phyloP scores from a whole-genome alignment of 2,113 vertebrate species.

The Cochlearius cochlearius region DNA sequence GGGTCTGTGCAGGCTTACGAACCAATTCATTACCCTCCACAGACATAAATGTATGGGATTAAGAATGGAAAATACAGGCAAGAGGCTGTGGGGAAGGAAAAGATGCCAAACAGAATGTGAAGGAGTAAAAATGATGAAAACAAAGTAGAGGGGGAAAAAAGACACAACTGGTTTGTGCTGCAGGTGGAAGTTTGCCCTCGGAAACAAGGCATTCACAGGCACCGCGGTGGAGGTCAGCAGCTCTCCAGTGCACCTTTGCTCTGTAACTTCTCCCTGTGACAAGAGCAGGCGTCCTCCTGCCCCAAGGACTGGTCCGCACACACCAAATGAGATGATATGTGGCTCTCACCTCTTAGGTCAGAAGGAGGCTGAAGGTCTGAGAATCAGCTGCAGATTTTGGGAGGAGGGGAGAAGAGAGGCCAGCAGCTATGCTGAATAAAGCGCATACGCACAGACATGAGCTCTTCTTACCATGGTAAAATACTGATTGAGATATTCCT shows the following conservation, averaged over 20 bases:
- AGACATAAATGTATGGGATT: background rate
- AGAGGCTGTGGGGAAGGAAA: background rate
- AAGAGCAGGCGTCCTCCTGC: fast-evolving
- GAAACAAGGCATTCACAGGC: background rate
- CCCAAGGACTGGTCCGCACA: background rate
- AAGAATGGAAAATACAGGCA: background rate
- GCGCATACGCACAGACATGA: background rate
- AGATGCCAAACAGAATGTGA: background rate
- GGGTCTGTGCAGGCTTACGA: background rate
- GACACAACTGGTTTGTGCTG: background rate
- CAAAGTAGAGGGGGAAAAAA: background rate
- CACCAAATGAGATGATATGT: background rate
- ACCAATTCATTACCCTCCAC: background rate
- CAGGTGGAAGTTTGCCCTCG: background rate
- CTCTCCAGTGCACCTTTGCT: background rate
- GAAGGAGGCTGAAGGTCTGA: background rate
- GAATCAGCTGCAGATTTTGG: background rate
- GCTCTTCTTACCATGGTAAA: background rate
- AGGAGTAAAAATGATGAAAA: background rate
- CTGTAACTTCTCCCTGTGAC: background rate
- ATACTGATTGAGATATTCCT: background rate
- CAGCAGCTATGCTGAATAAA: background rate
- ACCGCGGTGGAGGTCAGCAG: background rate
- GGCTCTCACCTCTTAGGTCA: background rate
- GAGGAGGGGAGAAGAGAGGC: background rate